Percentiles rank a stretch among this genome's conserved stretches.
phyloP scores from a whole-genome alignment of 2,888 invertebrate species.

The Agelastica alni region DNA sequence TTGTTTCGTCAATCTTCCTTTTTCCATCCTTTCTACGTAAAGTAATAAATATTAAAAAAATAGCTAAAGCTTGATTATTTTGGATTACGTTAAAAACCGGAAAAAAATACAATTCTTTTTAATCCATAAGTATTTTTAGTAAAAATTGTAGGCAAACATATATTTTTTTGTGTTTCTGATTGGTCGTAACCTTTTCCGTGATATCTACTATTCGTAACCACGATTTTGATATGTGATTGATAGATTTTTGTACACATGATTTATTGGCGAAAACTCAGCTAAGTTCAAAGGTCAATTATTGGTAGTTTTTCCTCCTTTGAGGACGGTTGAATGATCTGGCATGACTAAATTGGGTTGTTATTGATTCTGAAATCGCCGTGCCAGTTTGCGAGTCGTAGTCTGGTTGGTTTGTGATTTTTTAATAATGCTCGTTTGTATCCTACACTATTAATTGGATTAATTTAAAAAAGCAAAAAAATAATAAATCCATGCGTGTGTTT shows the following conservation, averaged over 20 bases:
- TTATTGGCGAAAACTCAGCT: slow-evolving; percentile 39
- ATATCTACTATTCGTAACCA: background rate
- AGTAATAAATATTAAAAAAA: too few relatives aligned
- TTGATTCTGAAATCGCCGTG: background rate
- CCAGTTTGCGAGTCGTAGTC: background rate
- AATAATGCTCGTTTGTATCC: background rate
- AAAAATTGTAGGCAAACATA: too few relatives aligned
- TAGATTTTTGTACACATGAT: slow-evolving; percentile 39
- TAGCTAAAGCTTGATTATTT: too few relatives aligned
- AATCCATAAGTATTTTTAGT: too few relatives aligned
- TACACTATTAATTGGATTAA: too few relatives aligned
- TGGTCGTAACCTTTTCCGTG: background rate
- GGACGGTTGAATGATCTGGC: background rate
- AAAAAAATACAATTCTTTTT: too few relatives aligned
- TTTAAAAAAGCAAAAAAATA: too few relatives aligned
- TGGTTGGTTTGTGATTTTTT: background rate
- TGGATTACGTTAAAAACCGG: too few relatives aligned
- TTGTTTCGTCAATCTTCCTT: too few relatives aligned
- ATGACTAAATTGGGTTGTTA: background rate
- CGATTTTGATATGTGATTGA: slow-evolving; percentile 32
- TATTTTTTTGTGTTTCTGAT: too few relatives aligned
- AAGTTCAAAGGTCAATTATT: slow-evolving; percentile 37
- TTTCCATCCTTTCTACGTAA: too few relatives aligned
- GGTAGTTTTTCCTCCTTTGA: slow-evolving; percentile 4
- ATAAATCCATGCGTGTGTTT: too few relatives aligned